Base-by-base conservation (phyloP, 2,113 vertebrate species). In the Petroica traversi region DNA sequence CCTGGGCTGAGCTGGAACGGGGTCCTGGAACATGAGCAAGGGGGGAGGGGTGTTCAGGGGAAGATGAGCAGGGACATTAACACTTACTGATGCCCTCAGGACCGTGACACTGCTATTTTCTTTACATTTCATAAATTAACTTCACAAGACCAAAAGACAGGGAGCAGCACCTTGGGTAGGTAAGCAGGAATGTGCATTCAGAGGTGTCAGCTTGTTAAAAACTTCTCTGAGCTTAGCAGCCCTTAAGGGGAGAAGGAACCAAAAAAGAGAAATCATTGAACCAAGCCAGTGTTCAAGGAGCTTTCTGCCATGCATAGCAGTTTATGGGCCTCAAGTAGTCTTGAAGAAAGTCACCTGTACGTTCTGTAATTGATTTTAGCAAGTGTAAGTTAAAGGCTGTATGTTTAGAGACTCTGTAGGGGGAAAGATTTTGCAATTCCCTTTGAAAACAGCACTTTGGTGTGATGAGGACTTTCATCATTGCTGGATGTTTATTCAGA, bases 151-250 rank as follows among this genome's bases (percentile, higher is more conserved):
- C 43, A 36, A 89, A 89, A 46, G 46, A 61, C 11, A 46, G 46
- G 26, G 40, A 91, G 57, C 58, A 95, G 81, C 20, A 91, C 9
- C 46, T 87, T 85, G 78, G 62, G 58, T 62, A 88, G 55, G 41
- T 57, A 55, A 93, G 33, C 9, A 62, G 49, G 74, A 93, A 94
- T 82, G 91, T 75, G 51, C 77, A 89, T 89, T 94, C 71, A 79
- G 78, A 96, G 74, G 91, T 86, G 95, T 94, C 77, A 95, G 89
- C 89, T 75, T 90, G 89, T 94, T 95, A 89, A 96, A 93, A 81
- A 58, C 67, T 79, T 91, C 72, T 93, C 71, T 63, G 82, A 89
- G 63, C 63, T 92, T 85, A 92, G 75, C 85, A 94, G 59, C 36
- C 34, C 51, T 88, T 71, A 34, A 25, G 4, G 25, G 63, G 43